These are phyloP conservation scores for Orius insidiosus DNA, from an alignment of 1,140 invertebrate species.

Conservation along the genomic window DNA sequence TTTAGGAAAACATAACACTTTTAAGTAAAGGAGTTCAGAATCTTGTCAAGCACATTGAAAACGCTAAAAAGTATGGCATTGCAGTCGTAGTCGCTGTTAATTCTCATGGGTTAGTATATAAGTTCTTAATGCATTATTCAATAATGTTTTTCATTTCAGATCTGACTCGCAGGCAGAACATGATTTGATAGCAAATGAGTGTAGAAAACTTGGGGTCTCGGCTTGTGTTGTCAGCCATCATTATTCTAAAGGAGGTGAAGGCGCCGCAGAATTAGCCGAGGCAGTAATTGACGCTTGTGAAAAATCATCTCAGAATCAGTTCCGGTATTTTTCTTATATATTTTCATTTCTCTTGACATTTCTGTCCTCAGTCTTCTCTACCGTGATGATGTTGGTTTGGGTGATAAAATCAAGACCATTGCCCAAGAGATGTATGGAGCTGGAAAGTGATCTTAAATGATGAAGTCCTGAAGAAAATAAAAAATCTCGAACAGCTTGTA, in stretches of 20 bases:
- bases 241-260: slow-evolving; percentile 79
- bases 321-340: not conserved
- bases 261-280: slow-evolving; percentile 70
- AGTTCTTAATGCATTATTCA: not conserved
- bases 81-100: slow-evolving; percentile 95
- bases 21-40: slow-evolving; percentile 77
- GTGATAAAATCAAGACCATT: slow-evolving; percentile 79
- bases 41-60: slow-evolving; percentile 84
- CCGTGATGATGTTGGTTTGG: slow-evolving; percentile 53
- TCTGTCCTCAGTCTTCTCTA: slow-evolving; percentile 63
- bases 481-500: slow-evolving; percentile 42
- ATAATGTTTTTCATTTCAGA: not conserved
- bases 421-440: slow-evolving; percentile 95
- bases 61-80: slow-evolving; percentile 75
- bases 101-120: slow-evolving; percentile 48
- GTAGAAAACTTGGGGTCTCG: slow-evolving; percentile 61
- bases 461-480: slow-evolving; percentile 34
- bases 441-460: slow-evolving; percentile 54
- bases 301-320: slow-evolving; percentile 4
- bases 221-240: slow-evolving; percentile 76
- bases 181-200: slow-evolving; percentile 54
- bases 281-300: slow-evolving; percentile 66
- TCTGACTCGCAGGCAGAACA: slow-evolving; percentile 74
- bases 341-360: not conserved
- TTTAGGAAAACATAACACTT: slow-evolving; percentile 74